phyloP scores from a whole-genome alignment of 1,140 invertebrate genomes.

The Bombyx mandarina region DNA sequence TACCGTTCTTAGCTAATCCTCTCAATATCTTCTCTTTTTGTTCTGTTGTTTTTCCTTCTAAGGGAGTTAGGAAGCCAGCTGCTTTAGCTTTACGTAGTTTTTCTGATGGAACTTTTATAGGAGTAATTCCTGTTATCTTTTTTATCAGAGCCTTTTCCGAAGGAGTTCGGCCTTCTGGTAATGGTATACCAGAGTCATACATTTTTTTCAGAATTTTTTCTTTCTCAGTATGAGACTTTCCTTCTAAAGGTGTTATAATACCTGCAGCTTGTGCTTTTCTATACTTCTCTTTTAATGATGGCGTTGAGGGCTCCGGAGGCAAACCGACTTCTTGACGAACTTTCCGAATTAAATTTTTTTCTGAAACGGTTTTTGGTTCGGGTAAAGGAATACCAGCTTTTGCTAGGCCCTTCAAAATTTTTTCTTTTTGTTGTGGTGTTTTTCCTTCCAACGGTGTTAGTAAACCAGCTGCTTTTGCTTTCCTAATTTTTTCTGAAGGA shows the following conservation, averaged over 20 bases:
- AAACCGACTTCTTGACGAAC: constrained; percentile 18
- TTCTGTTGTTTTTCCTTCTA: constrained; percentile 14
- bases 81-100: constrained; percentile 19
- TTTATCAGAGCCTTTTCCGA: constrained; percentile 22
- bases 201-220: constrained; percentile 20
- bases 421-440: constrained; percentile 13
- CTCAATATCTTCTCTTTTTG: constrained; percentile 27
- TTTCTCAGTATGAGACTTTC: constrained; percentile 13
- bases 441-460: constrained; percentile 16
- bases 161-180: constrained; percentile 19
- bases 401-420: constrained; percentile 15
- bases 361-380: constrained; percentile 19
- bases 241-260: constrained; percentile 16
- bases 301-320: constrained; percentile 17
- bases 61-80: constrained; percentile 17
- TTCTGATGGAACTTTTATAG: constrained; percentile 10
- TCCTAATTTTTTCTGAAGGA: constrained; percentile 12
- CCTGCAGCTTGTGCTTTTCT: constrained; percentile 13
- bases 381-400: constrained; percentile 20
- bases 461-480: constrained; percentile 18
- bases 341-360: constrained; percentile 23
- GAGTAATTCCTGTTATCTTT: constrained; percentile 7
- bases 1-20: constrained; percentile 11
- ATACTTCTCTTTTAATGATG: constrained; percentile 6
- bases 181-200: constrained; percentile 10